A percentile compares a stretch with the other conserved stretches of the same genome.
phyloP scores from a whole-genome alignment of 2,888 invertebrate species.

The Plagodis dolabraria region DNA sequence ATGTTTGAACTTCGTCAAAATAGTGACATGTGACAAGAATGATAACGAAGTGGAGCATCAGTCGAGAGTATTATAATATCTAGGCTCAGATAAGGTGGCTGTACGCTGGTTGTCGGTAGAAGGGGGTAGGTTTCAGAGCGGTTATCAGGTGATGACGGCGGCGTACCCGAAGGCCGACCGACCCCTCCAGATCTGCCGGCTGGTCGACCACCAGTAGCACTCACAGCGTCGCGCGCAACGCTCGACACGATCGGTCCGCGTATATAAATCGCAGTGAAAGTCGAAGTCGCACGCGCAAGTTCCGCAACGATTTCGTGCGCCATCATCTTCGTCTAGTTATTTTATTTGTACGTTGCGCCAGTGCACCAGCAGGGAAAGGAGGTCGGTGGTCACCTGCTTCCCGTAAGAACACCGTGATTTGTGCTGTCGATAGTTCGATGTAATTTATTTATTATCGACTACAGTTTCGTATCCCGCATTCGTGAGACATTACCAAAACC shows the following conservation, averaged over 20 bases:
- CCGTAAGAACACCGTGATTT: slow-evolving; percentile 68
- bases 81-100: slow-evolving; percentile 48
- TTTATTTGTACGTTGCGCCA: slow-evolving; percentile 81
- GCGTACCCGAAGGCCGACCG: slow-evolving; percentile 45
- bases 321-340: slow-evolving; percentile 80
- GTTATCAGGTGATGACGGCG: slow-evolving; percentile 61
- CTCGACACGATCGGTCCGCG: slow-evolving; percentile 68
- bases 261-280: slow-evolving; percentile 72
- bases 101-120: slow-evolving; percentile 42
- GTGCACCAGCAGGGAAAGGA: slow-evolving; percentile 81
- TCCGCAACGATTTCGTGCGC: slow-evolving; percentile 74
- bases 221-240: slow-evolving; percentile 70
- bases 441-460: slow-evolving; percentile 46
- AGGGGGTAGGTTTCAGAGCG: slow-evolving; percentile 64
- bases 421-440: slow-evolving; percentile 43
- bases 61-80: slow-evolving; percentile 41
- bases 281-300: slow-evolving; percentile 79
- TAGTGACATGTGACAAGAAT: slow-evolving; percentile 35
- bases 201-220: slow-evolving; percentile 64
- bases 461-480: slow-evolving; percentile 54
- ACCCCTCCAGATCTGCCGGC: slow-evolving; percentile 55
- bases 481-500: slow-evolving; percentile 61
- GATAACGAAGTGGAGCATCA: slow-evolving; percentile 51
- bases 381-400: slow-evolving; percentile 73
- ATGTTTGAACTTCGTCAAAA: slow-evolving; percentile 30